Evolutionary conservation across 2,888 invertebrate species (phyloP).

Genomic region (Bombylius major): DNA sequence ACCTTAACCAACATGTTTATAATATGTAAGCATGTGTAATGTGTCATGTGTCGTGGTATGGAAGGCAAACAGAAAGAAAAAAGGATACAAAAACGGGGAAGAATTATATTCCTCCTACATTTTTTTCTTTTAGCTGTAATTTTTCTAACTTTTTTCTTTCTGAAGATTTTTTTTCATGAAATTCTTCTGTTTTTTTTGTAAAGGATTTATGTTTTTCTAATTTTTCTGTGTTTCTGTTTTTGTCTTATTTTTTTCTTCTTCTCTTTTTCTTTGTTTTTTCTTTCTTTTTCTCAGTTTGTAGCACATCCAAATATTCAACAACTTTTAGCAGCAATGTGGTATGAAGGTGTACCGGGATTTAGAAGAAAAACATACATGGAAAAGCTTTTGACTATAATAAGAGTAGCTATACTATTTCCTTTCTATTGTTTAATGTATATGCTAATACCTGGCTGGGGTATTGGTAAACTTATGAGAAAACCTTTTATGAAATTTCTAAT

Average conservation of each 20-base stretch:
- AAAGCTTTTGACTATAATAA: conserved; percentile 58
- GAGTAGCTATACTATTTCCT: conserved; percentile 75
- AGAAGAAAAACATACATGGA: conserved; percentile 62
- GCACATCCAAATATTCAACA: conserved; percentile 95
- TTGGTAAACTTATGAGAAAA: conserved; percentile 74
- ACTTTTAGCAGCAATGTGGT: conserved; percentile 82
- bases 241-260: neutral
- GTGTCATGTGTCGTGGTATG: too few species aligned
- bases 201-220: too few species aligned
- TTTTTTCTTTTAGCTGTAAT: too few species aligned
- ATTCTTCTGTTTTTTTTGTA: too few species aligned
- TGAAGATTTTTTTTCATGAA: too few species aligned
- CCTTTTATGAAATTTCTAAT: conserved; percentile 96
- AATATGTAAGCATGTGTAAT: too few species aligned
- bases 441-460: conserved; percentile 65
- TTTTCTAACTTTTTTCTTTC: too few species aligned
- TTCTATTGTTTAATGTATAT: conserved; percentile 76
- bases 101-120: too few species aligned
- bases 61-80: too few species aligned
- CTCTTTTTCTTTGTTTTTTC: neutral
- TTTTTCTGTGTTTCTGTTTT: too few species aligned
- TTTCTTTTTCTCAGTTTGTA: conserved; percentile 52
- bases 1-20: too few species aligned
- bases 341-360: conserved; percentile 90
- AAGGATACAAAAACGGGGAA: too few species aligned